These are phyloP conservation scores for Acleris laterana DNA, from an alignment of 2,888 invertebrate genomes.

Conservation along the genomic window DNA sequence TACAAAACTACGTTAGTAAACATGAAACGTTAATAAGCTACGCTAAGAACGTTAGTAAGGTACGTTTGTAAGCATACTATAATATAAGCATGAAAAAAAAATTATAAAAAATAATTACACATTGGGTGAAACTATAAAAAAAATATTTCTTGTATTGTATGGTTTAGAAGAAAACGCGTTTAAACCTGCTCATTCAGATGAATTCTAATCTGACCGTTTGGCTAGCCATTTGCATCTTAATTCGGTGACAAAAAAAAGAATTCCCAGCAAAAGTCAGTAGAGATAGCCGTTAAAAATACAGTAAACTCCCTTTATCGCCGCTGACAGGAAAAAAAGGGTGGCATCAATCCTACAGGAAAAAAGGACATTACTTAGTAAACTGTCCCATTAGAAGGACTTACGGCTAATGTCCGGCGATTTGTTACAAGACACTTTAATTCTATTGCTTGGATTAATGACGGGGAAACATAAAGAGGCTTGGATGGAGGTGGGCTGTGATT, in stretches of 20 bases:
- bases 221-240: background rate
- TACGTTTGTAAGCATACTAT: too few relatives aligned
- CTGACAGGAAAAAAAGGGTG: conserved; percentile 45
- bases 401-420: conserved; percentile 48
- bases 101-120: too few relatives aligned
- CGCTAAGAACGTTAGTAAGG: too few relatives aligned
- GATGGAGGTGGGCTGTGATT: conserved; percentile 6
- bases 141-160: too few relatives aligned
- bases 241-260: background rate
- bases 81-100: too few relatives aligned
- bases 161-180: too few relatives aligned
- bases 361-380: conserved; percentile 49
- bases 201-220: background rate
- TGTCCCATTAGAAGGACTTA: conserved; percentile 48
- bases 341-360: conserved; percentile 48
- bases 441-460: conserved; percentile 48
- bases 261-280: background rate
- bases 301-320: conserved; percentile 14
- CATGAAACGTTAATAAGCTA: too few relatives aligned
- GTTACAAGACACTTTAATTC: conserved; percentile 46
- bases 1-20: too few relatives aligned
- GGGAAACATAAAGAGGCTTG: conserved; percentile 37
- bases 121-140: too few relatives aligned
- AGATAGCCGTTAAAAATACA: conserved; percentile 9
- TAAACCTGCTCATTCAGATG: too few relatives aligned